Evolutionary conservation across 2,113 vertebrate species (phyloP).

Genomic region (Epinephelus fuscoguttatus): DNA sequence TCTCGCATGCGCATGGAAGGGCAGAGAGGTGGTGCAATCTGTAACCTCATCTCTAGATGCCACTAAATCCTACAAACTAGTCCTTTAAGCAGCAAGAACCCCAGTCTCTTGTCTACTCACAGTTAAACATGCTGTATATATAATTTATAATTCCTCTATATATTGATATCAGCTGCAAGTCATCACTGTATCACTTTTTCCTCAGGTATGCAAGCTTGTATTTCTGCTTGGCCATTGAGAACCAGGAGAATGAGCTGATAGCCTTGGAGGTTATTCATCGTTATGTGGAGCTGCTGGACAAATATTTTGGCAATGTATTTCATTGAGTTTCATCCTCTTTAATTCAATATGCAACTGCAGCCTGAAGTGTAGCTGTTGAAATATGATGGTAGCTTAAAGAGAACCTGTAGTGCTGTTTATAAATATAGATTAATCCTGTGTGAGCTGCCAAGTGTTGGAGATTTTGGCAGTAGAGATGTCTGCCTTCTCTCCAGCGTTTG

Average conservation of each 20-base stretch:
- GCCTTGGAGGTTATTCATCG: conserved; percentile 95
- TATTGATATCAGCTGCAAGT: not conserved
- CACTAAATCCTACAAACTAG: too few relatives aligned
- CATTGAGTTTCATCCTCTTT: conserved; percentile 9
- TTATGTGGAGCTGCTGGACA: conserved; percentile 97
- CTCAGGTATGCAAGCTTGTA: conserved; percentile 96
- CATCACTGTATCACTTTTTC: not conserved
- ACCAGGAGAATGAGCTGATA: conserved; percentile 95
- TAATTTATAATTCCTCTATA: not conserved
- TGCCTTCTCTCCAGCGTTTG: too few relatives aligned
- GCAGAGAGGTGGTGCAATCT: too few relatives aligned
- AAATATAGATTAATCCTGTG: too few relatives aligned
- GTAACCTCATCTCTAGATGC: too few relatives aligned
- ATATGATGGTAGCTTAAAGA: not conserved
- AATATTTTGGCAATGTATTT: conserved; percentile 97
- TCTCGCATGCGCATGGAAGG: too few relatives aligned
- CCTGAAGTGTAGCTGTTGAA: not conserved
- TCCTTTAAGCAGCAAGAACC: not conserved
- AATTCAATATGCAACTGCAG: not conserved
- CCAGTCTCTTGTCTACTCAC: not conserved
- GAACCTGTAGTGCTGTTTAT: too few relatives aligned
- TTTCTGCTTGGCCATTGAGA: conserved; percentile 96
- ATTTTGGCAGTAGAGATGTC: too few relatives aligned
- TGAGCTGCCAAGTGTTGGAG: too few relatives aligned
- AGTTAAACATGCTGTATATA: not conserved